Percentiles rank a stretch among this genome's conserved stretches.
Evolutionary conservation across 2,797 vertebrate genomes (phyloP).

Genomic region (Toxotes lorentzi): DNA sequence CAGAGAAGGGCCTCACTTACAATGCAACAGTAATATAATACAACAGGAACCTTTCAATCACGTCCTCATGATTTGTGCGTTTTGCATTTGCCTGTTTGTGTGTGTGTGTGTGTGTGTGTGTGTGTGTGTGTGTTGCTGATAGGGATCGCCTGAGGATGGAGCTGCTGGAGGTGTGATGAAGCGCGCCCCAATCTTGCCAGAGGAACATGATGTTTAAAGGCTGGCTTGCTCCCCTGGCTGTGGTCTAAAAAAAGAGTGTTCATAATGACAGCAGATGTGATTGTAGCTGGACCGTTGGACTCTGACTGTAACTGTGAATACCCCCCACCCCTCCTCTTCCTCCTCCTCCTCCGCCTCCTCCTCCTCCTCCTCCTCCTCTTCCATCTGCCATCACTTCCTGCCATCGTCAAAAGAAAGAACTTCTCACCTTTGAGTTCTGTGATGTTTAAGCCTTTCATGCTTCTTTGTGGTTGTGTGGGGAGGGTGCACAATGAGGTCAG

Average conservation of each 20-base stretch:
- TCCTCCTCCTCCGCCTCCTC: conserved; percentile 43
- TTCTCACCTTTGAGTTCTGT: conserved; percentile 86
- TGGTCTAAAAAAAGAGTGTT: conserved; percentile 77
- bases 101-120: conserved; percentile 47
- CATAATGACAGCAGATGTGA: conserved; percentile 88
- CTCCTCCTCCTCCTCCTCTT: conserved; percentile 62
- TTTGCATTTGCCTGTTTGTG: conserved; percentile 47
- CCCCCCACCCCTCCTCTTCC: conserved; percentile 69
- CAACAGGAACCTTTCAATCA: conserved; percentile 17
- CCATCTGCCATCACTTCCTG: conserved; percentile 84
- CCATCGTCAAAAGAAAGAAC: conserved; percentile 85
- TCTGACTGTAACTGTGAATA: conserved; percentile 88
- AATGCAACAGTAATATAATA: conserved; percentile 12
- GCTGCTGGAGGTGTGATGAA: conserved; percentile 86
- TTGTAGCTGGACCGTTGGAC: conserved; percentile 87
- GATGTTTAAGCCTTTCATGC: conserved; percentile 86
- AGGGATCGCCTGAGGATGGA: conserved; percentile 86
- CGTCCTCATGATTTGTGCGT: conserved; percentile 41
- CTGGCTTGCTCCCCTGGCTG: conserved; percentile 64
- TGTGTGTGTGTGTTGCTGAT: conserved; percentile 44
- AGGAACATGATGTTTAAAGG: conserved; percentile 58
- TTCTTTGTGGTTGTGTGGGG: conserved; percentile 85
- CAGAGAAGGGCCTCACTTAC: conserved; percentile 18
- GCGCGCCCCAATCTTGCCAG: conserved; percentile 52
- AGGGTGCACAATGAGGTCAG: conserved; percentile 83